Base-by-base conservation (phyloP, 2,888 invertebrate species). In the Dendrolimus pini region DNA sequence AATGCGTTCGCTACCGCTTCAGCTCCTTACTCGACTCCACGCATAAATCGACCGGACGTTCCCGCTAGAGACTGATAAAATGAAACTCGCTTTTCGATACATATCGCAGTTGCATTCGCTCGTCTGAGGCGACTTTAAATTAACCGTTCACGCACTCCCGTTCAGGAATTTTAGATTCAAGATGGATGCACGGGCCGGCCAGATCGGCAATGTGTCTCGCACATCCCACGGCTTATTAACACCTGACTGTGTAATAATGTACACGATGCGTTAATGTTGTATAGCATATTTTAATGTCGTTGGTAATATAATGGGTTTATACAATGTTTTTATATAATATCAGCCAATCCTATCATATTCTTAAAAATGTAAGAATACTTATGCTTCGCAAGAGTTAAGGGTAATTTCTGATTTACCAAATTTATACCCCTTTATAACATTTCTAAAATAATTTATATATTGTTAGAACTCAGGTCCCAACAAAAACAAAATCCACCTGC, bases 51-150 rank as follows among this genome's bases (percentile, higher is more conserved):
- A 77, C 76, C 85, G 85, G 87, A 88, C 84, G 85, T 86, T 80
- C 83, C 80, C 82, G 84, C 89, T 90, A 89, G 88, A 85, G 79
- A 83, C 87, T 82, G 89, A 90, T 90, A 89, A 86, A 83, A 80
- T 83, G 83, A 82, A 85, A 85, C 88, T 82, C 78, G 88, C 84
- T 82, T 70, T 75, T 61, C 75, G 89, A 89, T 90, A 89, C 75
- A 60, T 78, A 90, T 90, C 89, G 77, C 77, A 72, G 78, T 75
- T 78, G 80, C 83, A 80, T 79, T 78, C 82, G 81, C 78, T 75
- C 80, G 69, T 70, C 71, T 72, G 75, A 79, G 71, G 76, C 78
- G 80, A 81, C 83, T 85, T 86, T 89, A 87, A 87, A 87, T 89
- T 88, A 89, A 89, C 85, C 77, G 85, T 86, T 86, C 83, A 83